A percentile compares a stretch with the other conserved stretches of the same genome.
phyloP scores from a whole-genome alignment of 1,140 invertebrate genomes.

The Pemphigus obesinymphae region DNA sequence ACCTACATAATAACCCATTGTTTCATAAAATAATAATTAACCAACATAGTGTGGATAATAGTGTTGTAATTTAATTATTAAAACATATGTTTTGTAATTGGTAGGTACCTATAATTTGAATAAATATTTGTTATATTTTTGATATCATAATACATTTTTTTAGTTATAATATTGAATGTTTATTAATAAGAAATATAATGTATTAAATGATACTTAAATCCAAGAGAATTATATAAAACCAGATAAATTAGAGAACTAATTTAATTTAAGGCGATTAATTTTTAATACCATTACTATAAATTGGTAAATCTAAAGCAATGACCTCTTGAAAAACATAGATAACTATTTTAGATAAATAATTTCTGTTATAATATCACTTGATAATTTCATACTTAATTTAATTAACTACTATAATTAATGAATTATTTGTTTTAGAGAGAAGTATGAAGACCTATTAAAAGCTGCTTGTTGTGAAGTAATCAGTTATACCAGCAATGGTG shows the following conservation, averaged over 20 bases:
- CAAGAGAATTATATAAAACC: neutral
- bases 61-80: neutral
- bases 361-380: neutral
- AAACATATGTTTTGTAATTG: neutral
- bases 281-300: neutral
- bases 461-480: constrained; percentile 95
- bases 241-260: neutral
- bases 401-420: neutral
- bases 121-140: neutral
- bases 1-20: neutral
- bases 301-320: neutral
- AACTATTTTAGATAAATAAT: neutral
- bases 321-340: neutral
- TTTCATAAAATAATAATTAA: neutral
- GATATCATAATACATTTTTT: neutral
- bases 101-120: neutral
- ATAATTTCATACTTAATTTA: neutral
- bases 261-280: neutral
- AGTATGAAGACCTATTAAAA: constrained; percentile 82
- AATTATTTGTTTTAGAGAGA: constrained; percentile 61
- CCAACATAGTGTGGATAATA: neutral
- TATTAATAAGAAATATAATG: neutral
- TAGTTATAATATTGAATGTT: neutral
- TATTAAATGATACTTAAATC: neutral
- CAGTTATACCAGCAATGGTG: constrained; percentile 80